These are phyloP conservation scores for Austrolebias charrua DNA, from an alignment of 2,797 vertebrate species.

Conservation along the genomic window DNA sequence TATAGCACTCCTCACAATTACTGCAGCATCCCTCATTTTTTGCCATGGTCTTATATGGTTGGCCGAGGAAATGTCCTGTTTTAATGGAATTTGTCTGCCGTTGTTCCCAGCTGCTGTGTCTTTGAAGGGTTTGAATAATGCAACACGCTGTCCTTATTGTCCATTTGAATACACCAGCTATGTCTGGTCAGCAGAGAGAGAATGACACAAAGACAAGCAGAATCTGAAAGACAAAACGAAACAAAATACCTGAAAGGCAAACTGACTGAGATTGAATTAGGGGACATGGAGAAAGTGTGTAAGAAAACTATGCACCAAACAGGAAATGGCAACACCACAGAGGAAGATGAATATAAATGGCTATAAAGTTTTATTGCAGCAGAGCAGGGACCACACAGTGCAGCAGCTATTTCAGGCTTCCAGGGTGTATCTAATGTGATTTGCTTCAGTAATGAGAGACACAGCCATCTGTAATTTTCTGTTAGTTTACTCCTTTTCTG, in stretches of 20 bases:
- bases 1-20: background rate
- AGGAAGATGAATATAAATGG: constrained; percentile 34
- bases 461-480: constrained; percentile 60
- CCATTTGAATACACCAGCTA: constrained; percentile 48
- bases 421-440: constrained; percentile 58
- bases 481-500: constrained; percentile 41
- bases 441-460: constrained; percentile 66
- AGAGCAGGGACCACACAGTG: constrained; percentile 30
- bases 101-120: constrained; percentile 38
- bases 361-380: constrained; percentile 39
- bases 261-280: constrained; percentile 32
- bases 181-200: constrained; percentile 57
- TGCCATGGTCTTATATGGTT: constrained; percentile 17
- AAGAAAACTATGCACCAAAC: constrained; percentile 7
- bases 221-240: constrained; percentile 24
- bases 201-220: constrained; percentile 47
- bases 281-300: constrained; percentile 6
- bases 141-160: constrained; percentile 47
- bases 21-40: constrained; percentile 3
- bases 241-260: constrained; percentile 31
- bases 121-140: constrained; percentile 60
- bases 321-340: constrained; percentile 2
- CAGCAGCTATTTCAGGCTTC: constrained; percentile 45
- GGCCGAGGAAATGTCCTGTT: constrained; percentile 47
- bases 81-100: constrained; percentile 55